Evolutionary conservation across 1,140 invertebrate genomes (phyloP), one percentile per base, ranked within the genome.

Genomic region (Oryctes rhinoceros): DNA sequence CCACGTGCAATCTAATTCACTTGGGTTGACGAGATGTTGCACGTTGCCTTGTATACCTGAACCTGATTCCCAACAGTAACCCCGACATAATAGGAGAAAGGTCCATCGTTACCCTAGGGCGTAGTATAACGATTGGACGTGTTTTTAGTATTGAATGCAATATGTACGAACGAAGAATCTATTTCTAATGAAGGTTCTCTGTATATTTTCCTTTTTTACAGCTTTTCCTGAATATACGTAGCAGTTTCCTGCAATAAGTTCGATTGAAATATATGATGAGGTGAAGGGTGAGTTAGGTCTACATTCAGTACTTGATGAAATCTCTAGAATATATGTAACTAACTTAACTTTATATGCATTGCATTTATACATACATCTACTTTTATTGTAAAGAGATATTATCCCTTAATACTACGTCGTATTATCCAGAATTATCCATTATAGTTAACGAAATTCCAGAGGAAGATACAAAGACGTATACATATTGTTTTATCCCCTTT

Each of bases 191-290:
- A 35, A 13, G 7, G 10, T 35, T 71, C 24, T 18, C 1, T 71
- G 11, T 71, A 35, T 71, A 35, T 71, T 71, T 71, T 71, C 9
- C 65, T 9, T 71, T 37, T 71, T 30, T 71, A 44, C 39, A 44
- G 39, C 39, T 44, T 7, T 3, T 44, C 1, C 5, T 44, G 9
- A 44, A 44, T 44, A 5, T 39, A 3, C 9, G 39, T 44, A 10
- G 39, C 3, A 44, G 39, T 3, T 39, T 39, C 39, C 39, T 44
- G 1, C 9, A 44, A 44, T 35, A 62, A n/a, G 9, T 62, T 62
- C 3, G 53, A 44, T 44, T 10, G 39, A 44, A 44, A 30, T 30
- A 30, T 30, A 30, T 30, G 24, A 30, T 30, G 24, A 30, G 24
- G 24, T 30, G 2, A 30, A 30, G 24, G 0, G 24, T 30, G 24